phyloP scores from a whole-genome alignment of 2,797 vertebrate species.

The Anguilla megastoma region DNA sequence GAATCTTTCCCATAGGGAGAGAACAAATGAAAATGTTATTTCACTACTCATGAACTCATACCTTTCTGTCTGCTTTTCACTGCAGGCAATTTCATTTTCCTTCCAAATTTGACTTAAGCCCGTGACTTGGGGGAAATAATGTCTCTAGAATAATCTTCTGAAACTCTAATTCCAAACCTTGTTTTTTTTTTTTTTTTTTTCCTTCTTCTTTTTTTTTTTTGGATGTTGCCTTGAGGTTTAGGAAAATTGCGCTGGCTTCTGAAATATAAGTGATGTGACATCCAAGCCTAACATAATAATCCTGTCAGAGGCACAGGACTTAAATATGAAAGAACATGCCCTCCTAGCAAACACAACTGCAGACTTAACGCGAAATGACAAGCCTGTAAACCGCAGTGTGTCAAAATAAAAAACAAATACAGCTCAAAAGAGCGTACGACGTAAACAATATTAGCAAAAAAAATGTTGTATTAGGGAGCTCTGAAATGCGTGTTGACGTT shows the following conservation, averaged over 20 bases:
- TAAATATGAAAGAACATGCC: conserved; percentile 69
- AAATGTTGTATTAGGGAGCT: conserved; percentile 31
- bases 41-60: conserved; percentile 98
- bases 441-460: conserved; percentile 42
- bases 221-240: conserved; percentile 83
- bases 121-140: conserved; percentile 98
- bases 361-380: conserved; percentile 50
- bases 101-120: conserved; percentile 99
- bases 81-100: conserved; percentile 97
- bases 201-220: conserved; percentile 74
- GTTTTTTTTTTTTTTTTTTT: conserved; percentile 68
- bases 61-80: conserved; percentile 92
- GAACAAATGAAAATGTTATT: conserved; percentile 99
- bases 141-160: conserved; percentile 96
- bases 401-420: conserved; percentile 39
- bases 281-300: conserved; percentile 80
- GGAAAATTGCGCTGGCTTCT: conserved; percentile 84
- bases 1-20: conserved; percentile 92
- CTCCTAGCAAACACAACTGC: conserved; percentile 42
- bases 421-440: conserved; percentile 32
- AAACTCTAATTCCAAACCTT: conserved; percentile 91
- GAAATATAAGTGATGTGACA: conserved; percentile 86
- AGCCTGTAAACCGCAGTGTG: conserved; percentile 39
- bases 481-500: conserved; percentile 27
- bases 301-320: conserved; percentile 73